Base-by-base conservation (phyloP, 2,797 vertebrate genomes). In the Ptychobarbus kaznakovi region DNA sequence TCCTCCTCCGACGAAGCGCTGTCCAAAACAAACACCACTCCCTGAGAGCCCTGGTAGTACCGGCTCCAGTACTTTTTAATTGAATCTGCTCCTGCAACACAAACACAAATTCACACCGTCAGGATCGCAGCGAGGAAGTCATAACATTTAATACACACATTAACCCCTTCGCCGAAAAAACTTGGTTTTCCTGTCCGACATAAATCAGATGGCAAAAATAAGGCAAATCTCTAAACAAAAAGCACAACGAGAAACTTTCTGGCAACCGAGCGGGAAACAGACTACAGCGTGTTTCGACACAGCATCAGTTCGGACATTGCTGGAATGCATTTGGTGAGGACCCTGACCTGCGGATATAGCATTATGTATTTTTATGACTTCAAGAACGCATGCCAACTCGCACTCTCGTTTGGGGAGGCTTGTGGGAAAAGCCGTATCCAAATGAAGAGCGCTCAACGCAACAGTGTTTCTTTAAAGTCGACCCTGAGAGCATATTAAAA, bases 61-160 rank as follows among this genome's bases (percentile, higher is more conserved):
- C 96, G 96, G 90, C 96, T 97, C 96, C 96, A 97, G 89, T 97
- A 97, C 88, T 97, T 97, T 90, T 96, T 95, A 92, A 97, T 97
- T 89, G 94, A 96, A 90, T 96, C 95, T 84, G 96, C 95, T 49
- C 96, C 96, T 97, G 84, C 58, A 68, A 83, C 53, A 80, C 49
- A 82, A 49, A 82, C 73, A 65, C 10, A 56, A 69, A 72, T 80
- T 75, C 49, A 73, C 78, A 81, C 70, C 18, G 25, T 78, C 84
- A 83, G 53, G 51, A 68, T 53, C 56, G 12, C 85, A 16, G 61
- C 42, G 20, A 58, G 83, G 65, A 82, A 79, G 25, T 79, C 56
- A 82, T 46, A 85, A 88, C 66, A 82, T 70, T 82, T 81, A 86
- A 53, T 80, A 75, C 25, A 76, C 87, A 77, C 42, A 82, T 82